These are phyloP conservation scores for Poeciliopsis prolifica DNA, from an alignment of 2,113 vertebrate species.

Conservation along the genomic window DNA sequence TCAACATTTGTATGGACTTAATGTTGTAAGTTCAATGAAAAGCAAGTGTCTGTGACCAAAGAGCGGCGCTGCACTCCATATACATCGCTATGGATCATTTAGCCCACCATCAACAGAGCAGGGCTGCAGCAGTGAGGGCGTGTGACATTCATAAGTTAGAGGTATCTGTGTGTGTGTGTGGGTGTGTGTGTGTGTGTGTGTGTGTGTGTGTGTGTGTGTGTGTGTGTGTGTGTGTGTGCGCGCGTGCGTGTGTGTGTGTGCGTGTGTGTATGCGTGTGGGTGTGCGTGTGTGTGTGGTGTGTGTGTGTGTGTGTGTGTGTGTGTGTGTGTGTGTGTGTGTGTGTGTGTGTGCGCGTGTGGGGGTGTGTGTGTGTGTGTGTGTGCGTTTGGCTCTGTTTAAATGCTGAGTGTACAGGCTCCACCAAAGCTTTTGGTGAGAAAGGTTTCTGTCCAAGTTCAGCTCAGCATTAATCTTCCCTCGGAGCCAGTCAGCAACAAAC, in stretches of 20 bases:
- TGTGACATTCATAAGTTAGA: slow-evolving; percentile 51
- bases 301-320: too few relatives aligned
- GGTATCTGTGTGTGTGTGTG: slow-evolving; percentile 15
- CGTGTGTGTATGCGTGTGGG: too few relatives aligned
- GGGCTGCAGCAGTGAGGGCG: slow-evolving; percentile 42
- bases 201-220: neutral
- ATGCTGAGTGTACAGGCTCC: slow-evolving; percentile 1
- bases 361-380: too few relatives aligned
- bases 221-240: too few relatives aligned
- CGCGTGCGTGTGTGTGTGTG: too few relatives aligned
- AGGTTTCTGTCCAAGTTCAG: slow-evolving; percentile 55
- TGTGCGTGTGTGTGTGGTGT: too few relatives aligned
- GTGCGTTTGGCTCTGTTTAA: neutral
- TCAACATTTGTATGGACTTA: slow-evolving; percentile 45
- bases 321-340: too few relatives aligned
- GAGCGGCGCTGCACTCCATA: slow-evolving; percentile 57
- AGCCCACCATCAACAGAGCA: slow-evolving; percentile 54
- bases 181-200: slow-evolving; percentile 43
- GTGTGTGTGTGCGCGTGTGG: too few relatives aligned
- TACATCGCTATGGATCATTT: slow-evolving; percentile 73
- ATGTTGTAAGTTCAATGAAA: slow-evolving; percentile 62
- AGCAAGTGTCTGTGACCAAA: slow-evolving; percentile 70
- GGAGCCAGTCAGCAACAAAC: slow-evolving; percentile 24
- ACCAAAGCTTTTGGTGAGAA: slow-evolving; percentile 41
- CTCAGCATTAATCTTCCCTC: slow-evolving; percentile 52